Base-by-base conservation (phyloP, 2,797 vertebrate genomes). In the Danionella dracula region DNA sequence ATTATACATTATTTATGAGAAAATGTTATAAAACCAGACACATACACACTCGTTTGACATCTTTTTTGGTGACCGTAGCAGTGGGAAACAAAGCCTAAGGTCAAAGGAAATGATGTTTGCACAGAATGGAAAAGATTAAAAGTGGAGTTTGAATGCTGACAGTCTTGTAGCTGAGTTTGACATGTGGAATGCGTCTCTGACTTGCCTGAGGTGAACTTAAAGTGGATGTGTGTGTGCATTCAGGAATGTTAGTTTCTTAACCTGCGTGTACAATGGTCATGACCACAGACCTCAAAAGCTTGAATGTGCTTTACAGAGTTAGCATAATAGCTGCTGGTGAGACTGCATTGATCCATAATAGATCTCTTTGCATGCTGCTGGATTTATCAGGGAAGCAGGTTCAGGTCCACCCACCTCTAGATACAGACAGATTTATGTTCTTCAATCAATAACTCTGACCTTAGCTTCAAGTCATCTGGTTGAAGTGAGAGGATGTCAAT, bases 91-190 rank as follows among this genome's bases (percentile, higher is more conserved):
- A 71, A 69, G 4, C 79, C 77, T 77, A 64, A 54, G 35, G 49
- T 53, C 71, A 70, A 76, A 75, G 74, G 46, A 76, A 70, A 56
- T 51, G 7, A 29, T 38, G 21, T 72, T 79, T 74, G n/a, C n/a
- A n/a, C n/a, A n/a, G n/a, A n/a, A n/a, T n/a, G n/a, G n/a, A n/a
- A n/a, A n/a, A n/a, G n/a, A n/a, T 31, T 31, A 31, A 31, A 3
- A 31, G 31, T 17, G 5, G 50, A 59, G 44, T 35, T 63, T 57
- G 49, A 54, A 35, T 70, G 49, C 68, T 66, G n/a, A n/a, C n/a
- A n/a, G n/a, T n/a, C 51, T 8, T 56, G 31, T 21, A 4, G 13
- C 58, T 41, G 11, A 38, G 63, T 50, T 60, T 71, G 68, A 72
- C 37, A n/a, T 49, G 50, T 71, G 65, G 68, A 64, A 60, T 72